Conservation (phyloP, 2,888 invertebrate genomes). For the Acronicta leporina region DNA sequence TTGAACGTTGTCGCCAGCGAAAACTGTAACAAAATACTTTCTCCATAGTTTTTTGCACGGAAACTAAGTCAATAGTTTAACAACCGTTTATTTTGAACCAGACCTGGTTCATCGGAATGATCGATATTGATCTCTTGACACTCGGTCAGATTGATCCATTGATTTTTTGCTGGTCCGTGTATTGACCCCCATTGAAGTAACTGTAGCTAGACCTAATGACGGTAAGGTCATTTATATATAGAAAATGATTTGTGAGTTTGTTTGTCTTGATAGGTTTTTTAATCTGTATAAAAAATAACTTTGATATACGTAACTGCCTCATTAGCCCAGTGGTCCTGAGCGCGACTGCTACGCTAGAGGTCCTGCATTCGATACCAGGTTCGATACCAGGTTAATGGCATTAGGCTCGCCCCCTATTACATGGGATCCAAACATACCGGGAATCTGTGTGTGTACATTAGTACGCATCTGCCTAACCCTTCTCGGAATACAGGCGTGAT, state of each 20-base stretch:
- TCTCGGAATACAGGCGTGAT: no score
- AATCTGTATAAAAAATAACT: not conserved
- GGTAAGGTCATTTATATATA: slow-evolving; percentile 26
- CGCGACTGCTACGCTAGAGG: no score
- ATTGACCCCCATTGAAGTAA: slow-evolving; percentile 62
- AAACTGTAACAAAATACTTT: slow-evolving; percentile 38
- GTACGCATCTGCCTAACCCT: no score
- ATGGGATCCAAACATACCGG: no score
- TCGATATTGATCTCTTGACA: slow-evolving; percentile 46
- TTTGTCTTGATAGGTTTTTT: slow-evolving; percentile 4
- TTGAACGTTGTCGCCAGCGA: slow-evolving; percentile 20
- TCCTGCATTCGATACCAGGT: no score
- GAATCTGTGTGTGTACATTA: no score
- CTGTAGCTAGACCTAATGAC: slow-evolving; percentile 57
- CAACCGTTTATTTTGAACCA: slow-evolving; percentile 35
- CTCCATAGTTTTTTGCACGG: slow-evolving; percentile 27
- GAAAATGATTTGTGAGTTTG: not conserved
- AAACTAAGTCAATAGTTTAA: slow-evolving; percentile 31
- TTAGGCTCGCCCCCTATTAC: no score
- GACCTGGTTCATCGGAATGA: slow-evolving; percentile 37
- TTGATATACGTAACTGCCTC: no score
- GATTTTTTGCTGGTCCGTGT: slow-evolving; percentile 49
- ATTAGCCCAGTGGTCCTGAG: no score
- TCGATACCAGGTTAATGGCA: no score
- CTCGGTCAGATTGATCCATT: slow-evolving; percentile 49